A percentile compares a stretch with the other conserved stretches of the same genome.
These are phyloP conservation scores for Anagrus nilaparvatae DNA, from an alignment of 1,140 invertebrate genomes.

Conservation along the genomic window DNA sequence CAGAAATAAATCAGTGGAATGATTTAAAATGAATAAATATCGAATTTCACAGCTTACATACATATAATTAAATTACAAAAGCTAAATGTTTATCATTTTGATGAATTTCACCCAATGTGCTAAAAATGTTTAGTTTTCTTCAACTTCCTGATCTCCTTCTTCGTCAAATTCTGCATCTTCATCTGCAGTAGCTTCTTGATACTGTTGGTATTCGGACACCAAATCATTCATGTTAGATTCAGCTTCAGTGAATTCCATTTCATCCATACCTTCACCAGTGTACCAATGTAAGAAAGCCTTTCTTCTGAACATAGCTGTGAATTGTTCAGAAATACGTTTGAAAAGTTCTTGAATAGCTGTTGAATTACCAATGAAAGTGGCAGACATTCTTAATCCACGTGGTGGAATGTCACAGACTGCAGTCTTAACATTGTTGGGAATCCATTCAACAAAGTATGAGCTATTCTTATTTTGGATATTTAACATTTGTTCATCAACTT, in stretches of 20 bases:
- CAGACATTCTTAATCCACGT: constrained; percentile 82
- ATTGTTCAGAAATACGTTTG: constrained; percentile 80
- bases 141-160: constrained; percentile 58
- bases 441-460: constrained; percentile 90
- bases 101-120: too few species aligned
- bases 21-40: too few species aligned
- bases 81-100: too few species aligned
- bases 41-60: too few species aligned
- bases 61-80: too few species aligned
- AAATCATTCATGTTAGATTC: constrained; percentile 83
- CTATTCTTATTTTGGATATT: constrained; percentile 90
- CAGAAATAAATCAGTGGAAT: too few species aligned
- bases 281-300: constrained; percentile 95
- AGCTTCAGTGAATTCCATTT: constrained; percentile 70
- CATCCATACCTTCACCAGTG: constrained; percentile 81
- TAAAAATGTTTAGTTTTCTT: constrained; percentile 43
- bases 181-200: constrained; percentile 77
- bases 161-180: constrained; percentile 72
- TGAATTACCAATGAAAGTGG: constrained; percentile 85
- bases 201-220: constrained; percentile 85
- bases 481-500: constrained; percentile 80
- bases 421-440: constrained; percentile 84
- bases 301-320: constrained; percentile 86
- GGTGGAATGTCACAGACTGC: constrained; percentile 92
- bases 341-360: constrained; percentile 84